Conservation (phyloP, 2,797 vertebrate genomes). For the Alauda arvensis region DNA sequence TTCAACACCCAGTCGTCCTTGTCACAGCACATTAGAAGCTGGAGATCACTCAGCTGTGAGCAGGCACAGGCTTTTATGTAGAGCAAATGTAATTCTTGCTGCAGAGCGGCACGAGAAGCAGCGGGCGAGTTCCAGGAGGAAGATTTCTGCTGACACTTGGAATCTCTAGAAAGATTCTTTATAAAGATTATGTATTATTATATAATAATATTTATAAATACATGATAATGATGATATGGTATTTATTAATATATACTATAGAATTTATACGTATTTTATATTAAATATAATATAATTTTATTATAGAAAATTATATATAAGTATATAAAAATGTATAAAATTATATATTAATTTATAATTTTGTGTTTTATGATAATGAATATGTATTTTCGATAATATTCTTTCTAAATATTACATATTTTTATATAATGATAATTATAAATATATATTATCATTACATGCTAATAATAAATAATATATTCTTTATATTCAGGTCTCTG, state of each 20-base stretch:
- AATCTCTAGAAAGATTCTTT: background rate
- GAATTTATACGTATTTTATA: too few species aligned
- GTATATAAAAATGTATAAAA: too few species aligned
- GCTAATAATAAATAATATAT: too few species aligned
- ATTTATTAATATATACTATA: too few species aligned
- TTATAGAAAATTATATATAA: too few species aligned
- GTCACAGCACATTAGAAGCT: conserved; percentile 34
- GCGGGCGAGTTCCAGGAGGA: background rate
- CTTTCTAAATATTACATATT: too few species aligned
- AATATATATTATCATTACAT: too few species aligned
- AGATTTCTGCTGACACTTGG: background rate
- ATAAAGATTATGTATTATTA: background rate
- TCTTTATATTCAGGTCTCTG: background rate
- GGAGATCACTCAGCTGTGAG: conserved; percentile 32
- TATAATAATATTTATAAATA: too few species aligned
- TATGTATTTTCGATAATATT: background rate
- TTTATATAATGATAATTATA: too few species aligned
- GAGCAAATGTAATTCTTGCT: conserved; percentile 6
- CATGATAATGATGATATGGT: too few species aligned
- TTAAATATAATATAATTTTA: too few species aligned
- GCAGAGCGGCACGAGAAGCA: background rate
- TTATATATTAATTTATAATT: too few species aligned
- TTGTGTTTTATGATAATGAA: background rate
- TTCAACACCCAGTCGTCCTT: conserved; percentile 44
- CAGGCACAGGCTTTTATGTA: conserved; percentile 1